Percentiles rank a stretch among this genome's conserved stretches.
phyloP scores from a whole-genome alignment of 2,888 invertebrate genomes.

The Cactoblastis cactorum region DNA sequence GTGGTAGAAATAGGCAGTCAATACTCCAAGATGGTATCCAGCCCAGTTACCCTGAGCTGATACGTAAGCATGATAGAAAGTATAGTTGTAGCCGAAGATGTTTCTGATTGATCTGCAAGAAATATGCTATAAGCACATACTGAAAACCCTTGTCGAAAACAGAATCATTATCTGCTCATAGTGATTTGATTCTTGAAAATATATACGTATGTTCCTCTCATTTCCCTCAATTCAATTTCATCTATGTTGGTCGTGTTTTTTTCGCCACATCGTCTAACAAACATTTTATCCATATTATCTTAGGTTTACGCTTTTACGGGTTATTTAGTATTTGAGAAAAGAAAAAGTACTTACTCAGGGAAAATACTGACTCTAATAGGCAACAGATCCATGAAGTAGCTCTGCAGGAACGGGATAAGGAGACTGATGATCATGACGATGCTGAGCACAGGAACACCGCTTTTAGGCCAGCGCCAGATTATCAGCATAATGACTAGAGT shows the following conservation, averaged over 20 bases:
- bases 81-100: slow-evolving; percentile 70
- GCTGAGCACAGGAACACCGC: slow-evolving; percentile 54
- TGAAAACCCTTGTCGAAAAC: too few species aligned
- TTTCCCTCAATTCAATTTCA: too few species aligned
- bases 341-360: slow-evolving; percentile 60
- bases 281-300: too few species aligned
- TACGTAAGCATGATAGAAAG: slow-evolving; percentile 71
- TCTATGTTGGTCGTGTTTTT: too few species aligned
- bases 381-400: slow-evolving; percentile 66
- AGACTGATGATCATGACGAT: slow-evolving; percentile 60
- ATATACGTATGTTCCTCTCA: too few species aligned
- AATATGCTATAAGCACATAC: background rate
- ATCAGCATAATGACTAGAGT: slow-evolving; percentile 60
- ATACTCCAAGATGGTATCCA: slow-evolving; percentile 67
- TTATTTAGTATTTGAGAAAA: too few species aligned
- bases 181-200: too few species aligned
- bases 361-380: slow-evolving; percentile 68
- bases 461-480: slow-evolving; percentile 68
- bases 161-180: too few species aligned
- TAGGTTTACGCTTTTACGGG: too few species aligned
- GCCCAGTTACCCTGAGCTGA: slow-evolving; percentile 75
- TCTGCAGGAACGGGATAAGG: slow-evolving; percentile 67
- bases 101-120: slow-evolving; percentile 61
- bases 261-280: too few species aligned
- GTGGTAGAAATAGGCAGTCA: slow-evolving; percentile 70